Percentiles rank a stretch among this genome's conserved stretches.
Evolutionary conservation across 2,797 vertebrate species (phyloP).

Genomic region (Betta splendens): DNA sequence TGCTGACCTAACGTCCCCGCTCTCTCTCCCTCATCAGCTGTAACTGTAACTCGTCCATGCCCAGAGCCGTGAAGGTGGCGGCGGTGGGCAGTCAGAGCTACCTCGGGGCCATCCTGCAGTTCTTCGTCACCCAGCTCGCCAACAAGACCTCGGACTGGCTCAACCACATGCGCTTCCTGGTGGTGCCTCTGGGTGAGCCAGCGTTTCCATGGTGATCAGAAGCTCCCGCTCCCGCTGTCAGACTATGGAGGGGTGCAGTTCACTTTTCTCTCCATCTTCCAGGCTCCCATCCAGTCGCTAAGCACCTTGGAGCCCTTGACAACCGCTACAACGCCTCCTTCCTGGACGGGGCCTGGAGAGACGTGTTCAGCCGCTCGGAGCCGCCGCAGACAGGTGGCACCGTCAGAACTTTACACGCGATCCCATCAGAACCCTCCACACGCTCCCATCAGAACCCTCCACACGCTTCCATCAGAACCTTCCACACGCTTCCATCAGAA

Average conservation of each 20-base stretch:
- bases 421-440: too few relatives aligned
- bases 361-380: slow-evolving; percentile 91
- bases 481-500: too few relatives aligned
- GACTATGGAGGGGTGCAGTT: not conserved
- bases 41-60: slow-evolving; percentile 98
- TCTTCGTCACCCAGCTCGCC: slow-evolving; percentile 95
- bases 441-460: too few relatives aligned
- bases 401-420: too few relatives aligned
- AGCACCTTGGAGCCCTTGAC: slow-evolving; percentile 93
- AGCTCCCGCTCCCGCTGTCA: not conserved
- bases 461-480: too few relatives aligned
- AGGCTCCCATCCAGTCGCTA: slow-evolving; percentile 94
- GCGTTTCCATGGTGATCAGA: not conserved
- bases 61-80: slow-evolving; percentile 91
- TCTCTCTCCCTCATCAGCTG: slow-evolving; percentile 81
- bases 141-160: slow-evolving; percentile 98
- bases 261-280: not conserved
- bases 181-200: slow-evolving; percentile 90
- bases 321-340: slow-evolving; percentile 91
- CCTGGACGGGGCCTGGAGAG: slow-evolving; percentile 91
- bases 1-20: not conserved
- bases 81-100: slow-evolving; percentile 93
- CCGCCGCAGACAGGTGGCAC: slow-evolving; percentile 85
- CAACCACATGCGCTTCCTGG: slow-evolving; percentile 93
- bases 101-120: slow-evolving; percentile 91